Percentiles rank a stretch among this genome's conserved stretches.
phyloP scores from a whole-genome alignment of 2,888 invertebrate species.

The Cecidostiba fungosa region DNA sequence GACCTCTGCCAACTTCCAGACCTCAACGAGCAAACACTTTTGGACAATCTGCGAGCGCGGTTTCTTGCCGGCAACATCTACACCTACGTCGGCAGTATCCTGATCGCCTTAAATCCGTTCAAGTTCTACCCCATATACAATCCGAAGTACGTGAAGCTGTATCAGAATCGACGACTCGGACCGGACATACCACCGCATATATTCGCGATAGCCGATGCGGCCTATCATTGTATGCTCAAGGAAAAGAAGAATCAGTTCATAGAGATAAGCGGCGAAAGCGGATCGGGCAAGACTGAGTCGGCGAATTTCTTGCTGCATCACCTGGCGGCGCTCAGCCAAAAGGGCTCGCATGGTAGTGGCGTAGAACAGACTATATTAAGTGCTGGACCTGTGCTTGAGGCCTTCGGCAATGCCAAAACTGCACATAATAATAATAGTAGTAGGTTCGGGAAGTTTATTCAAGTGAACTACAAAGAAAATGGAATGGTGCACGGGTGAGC shows the following conservation, averaged over 20 bases:
- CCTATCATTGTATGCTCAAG: conserved; percentile 96
- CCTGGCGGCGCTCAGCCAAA: conserved; percentile 96
- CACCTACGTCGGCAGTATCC: conserved; percentile 97
- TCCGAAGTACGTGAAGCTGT: conserved; percentile 97
- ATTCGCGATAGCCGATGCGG: conserved; percentile 97
- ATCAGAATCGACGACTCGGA: conserved; percentile 95
- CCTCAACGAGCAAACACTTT: conserved; percentile 94
- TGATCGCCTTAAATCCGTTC: conserved; percentile 97
- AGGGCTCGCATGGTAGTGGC: conserved; percentile 96
- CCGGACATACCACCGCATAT: conserved; percentile 97
- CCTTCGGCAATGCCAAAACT: conserved; percentile 99
- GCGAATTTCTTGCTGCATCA: conserved; percentile 97
- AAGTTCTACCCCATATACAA: conserved; percentile 98
- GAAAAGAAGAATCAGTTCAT: conserved; percentile 95
- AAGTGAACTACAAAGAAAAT: conserved; percentile 98
- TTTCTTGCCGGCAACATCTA: conserved; percentile 97
- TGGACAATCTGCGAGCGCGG: conserved; percentile 93
- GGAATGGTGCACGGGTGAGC: conserved; percentile 97
- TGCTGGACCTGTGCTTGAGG: conserved; percentile 97
- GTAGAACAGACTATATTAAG: conserved; percentile 98
- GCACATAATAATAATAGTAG: conserved; percentile 98
- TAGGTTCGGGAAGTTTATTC: conserved; percentile 98
- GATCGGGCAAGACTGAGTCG: conserved; percentile 98
- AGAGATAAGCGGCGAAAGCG: conserved; percentile 97
- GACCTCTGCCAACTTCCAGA: conserved; percentile 97